Conservation (phyloP, 2,888 invertebrate genomes). For the Drosophila neotestacea region DNA sequence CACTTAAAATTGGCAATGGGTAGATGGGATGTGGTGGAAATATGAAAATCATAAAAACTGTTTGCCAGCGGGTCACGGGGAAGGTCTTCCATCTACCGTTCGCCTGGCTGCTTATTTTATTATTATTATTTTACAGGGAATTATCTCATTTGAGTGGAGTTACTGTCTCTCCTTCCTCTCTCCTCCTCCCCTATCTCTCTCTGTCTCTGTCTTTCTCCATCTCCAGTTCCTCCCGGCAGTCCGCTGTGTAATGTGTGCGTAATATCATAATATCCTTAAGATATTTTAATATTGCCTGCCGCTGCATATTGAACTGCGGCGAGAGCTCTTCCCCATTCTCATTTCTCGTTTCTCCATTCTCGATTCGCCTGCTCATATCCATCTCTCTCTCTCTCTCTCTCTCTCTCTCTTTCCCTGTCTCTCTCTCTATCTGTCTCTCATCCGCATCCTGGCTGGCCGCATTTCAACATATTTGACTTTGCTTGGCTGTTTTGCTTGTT, state of each 20-base stretch:
- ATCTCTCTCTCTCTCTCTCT: conserved; percentile 6
- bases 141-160: conserved; percentile 83
- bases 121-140: conserved; percentile 83
- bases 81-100: conserved; percentile 14
- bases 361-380: background rate
- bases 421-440: conserved; percentile 29
- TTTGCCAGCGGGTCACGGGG: conserved; percentile 8
- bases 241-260: conserved; percentile 76
- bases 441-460: conserved; percentile 62
- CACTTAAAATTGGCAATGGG: conserved; percentile 66
- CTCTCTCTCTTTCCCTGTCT: too few relatives aligned
- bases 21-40: conserved; percentile 49
- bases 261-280: conserved; percentile 84
- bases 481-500: conserved; percentile 61
- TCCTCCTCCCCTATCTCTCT: background rate
- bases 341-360: conserved; percentile 14
- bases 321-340: conserved; percentile 33
- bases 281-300: conserved; percentile 81
- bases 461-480: conserved; percentile 80
- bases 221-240: conserved; percentile 25
- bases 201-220: conserved; percentile 7
- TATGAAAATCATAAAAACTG: conserved; percentile 73
- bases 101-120: conserved; percentile 71
- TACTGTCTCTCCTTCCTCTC: conserved; percentile 28
- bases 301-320: conserved; percentile 80